Base-by-base conservation (phyloP, 1,140 invertebrate genomes). In the Mylabris phalerata region DNA sequence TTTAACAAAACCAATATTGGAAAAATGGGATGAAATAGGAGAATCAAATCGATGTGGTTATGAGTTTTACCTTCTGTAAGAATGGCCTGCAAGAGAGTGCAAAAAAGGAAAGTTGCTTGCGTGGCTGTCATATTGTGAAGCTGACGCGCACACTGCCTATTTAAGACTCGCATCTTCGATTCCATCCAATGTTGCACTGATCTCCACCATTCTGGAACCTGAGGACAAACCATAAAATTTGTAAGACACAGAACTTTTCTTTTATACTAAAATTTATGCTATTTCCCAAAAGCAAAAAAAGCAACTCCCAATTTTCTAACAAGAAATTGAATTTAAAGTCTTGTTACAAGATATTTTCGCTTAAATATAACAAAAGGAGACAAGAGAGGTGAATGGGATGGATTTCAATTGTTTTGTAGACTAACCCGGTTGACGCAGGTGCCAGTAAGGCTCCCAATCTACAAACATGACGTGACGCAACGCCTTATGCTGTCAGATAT, bases 401-500 rank as follows among this genome's bases (percentile, higher is more conserved):
- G 45, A 42, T 52, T 64, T 64, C 59, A 61, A 61, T 64, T 61
- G 62, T 64, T 56, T 42, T 48, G 57, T 48, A 55, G 57, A 11
- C 41, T 40, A 55, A 50, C 51, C 46, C 32, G 48, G 56, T 10
- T 56, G 61, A 56, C 56, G 60, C 60, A 65, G 60, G 60, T 61
- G 60, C 45, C 41, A 38, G 49, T 44, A 49, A 49, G 49, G 55
- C 52, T 61, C 55, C 4, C 55, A 57, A 61, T 61, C 60, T 57
- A 48, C 60, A 61, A 44, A 48, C 55, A 51, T 43, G 49, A 57
- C 49, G 47, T 52, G 50, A 62, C 60, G 63, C 45, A 62, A 60
- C 62, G 66, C 69, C 66, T 69, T 71, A 65, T 63, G 48, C 62
- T 66, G 67, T 67, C 67, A 70, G 64, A 67, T 71, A 67, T 67